Evolutionary conservation across 30 jellyfish, hydroid and myxozoan species (phyloP), one percentile per base, ranked within the genome.

Genomic region (Aurelia coerulea): DNA sequence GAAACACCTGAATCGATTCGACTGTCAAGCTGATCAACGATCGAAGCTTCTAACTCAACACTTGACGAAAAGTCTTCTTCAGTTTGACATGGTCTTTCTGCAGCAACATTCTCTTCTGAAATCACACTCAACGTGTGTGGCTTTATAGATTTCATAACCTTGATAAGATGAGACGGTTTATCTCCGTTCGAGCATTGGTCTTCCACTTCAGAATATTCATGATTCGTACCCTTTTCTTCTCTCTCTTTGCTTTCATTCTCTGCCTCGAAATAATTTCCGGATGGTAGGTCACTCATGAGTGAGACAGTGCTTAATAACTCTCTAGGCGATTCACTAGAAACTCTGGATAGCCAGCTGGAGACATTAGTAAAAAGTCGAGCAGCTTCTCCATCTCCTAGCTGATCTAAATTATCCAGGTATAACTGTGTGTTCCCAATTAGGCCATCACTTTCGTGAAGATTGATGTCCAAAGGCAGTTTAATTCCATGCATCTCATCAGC

Each of bases 361-460:
- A 83, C 80, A 58, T 69, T 68, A 42, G 63, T 72, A 29, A 83
- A 58, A 16, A 83, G 29, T 56, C 67, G 42, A 15, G 92, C 92
- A 62, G 80, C 63, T 62, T 71, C 65, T 6, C 80, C 86, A 60
- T 83, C 85, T 51, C 82, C 92, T 10, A 83, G 80, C 34, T 83
- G 86, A 68, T 83, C 92, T 37, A 83, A 46, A 54, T 59, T 83
- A 32, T 73, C 23, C 59, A 71, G 92, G 37, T 53, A 83, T 54
- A 58, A 32, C 65, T 71, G 86, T 16, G 35, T 19, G 39, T 77
- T 42, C 37, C 23, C 56, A 5, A 17, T 53, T 14, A n/a, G 12
- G 65, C 39, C 6, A 3, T 54, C 8, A 12, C 12, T 23, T 23
- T 13, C 19, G 41, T 34, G 63, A 11, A 23, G 29, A 19, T n/a